Conservation (phyloP, 2,797 vertebrate genomes). For the Onychomys leucogaster region DNA sequence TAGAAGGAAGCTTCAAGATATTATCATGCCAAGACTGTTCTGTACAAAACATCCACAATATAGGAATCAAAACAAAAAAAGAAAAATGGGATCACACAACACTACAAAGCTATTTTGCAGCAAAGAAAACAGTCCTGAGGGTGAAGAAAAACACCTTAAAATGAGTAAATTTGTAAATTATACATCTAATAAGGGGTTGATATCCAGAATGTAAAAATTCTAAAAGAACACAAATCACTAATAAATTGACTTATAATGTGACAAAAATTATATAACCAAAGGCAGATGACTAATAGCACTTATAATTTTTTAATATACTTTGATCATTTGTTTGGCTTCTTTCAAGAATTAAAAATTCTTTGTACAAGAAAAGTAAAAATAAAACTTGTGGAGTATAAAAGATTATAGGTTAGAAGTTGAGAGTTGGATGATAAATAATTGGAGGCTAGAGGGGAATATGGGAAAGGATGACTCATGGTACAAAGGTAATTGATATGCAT, state of each 20-base stretch:
- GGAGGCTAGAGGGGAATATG: not conserved
- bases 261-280: not conserved
- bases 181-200: not conserved
- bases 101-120: not conserved
- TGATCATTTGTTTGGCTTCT: not conserved
- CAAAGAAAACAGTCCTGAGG: not conserved
- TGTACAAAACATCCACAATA: not conserved
- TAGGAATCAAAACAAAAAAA: not conserved
- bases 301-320: not conserved
- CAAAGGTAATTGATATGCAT: not conserved
- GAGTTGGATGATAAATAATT: not conserved
- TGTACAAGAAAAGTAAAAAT: not conserved
- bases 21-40: not conserved
- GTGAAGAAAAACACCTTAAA: not conserved
- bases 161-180: not conserved
- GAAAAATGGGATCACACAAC: not conserved
- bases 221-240: not conserved
- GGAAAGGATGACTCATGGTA: not conserved
- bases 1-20: not conserved
- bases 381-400: not conserved
- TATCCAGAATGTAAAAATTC: not conserved
- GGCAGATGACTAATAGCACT: not conserved
- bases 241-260: not conserved
- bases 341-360: not conserved
- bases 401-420: not conserved